phyloP scores from a whole-genome alignment of 2,797 vertebrate genomes.

The Sebastolobus altivelis region DNA sequence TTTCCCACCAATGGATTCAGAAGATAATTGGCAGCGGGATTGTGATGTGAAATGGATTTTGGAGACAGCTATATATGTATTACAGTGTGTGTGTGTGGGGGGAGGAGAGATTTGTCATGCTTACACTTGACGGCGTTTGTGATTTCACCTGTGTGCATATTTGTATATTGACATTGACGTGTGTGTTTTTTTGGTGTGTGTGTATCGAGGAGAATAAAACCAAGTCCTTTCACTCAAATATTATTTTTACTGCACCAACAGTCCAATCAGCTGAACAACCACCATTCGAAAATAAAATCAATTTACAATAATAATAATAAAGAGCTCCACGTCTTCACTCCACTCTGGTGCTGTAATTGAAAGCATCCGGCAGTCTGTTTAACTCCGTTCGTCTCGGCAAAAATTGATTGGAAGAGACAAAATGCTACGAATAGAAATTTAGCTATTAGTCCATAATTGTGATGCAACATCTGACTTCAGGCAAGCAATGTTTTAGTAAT shows the following conservation, averaged over 20 bases:
- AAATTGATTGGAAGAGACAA: neutral
- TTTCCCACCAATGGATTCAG: slow-evolving; percentile 39
- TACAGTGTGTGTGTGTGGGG: slow-evolving; percentile 22
- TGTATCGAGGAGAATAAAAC: neutral
- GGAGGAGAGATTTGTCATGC: slow-evolving; percentile 47
- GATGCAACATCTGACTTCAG: slow-evolving; percentile 50
- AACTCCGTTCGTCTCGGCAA: slow-evolving; percentile 2
- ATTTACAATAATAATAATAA: slow-evolving; percentile 10
- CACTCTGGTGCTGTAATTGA: neutral
- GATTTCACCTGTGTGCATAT: slow-evolving; percentile 26
- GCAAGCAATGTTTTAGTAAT: slow-evolving; percentile 20
- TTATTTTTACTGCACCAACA: neutral
- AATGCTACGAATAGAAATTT: slow-evolving; percentile 11
- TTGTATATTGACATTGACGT: slow-evolving; percentile 19
- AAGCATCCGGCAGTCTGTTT: neutral
- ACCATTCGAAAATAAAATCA: neutral
- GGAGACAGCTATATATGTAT: slow-evolving; percentile 44
- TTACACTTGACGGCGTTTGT: slow-evolving; percentile 25
- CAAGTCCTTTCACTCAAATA: neutral
- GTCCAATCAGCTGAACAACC: neutral
- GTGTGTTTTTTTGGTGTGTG: neutral
- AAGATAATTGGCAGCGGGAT: slow-evolving; percentile 54
- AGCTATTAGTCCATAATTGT: slow-evolving; percentile 15
- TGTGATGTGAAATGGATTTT: slow-evolving; percentile 62
- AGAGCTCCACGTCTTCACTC: neutral